Evolutionary conservation across 2,888 invertebrate genomes (phyloP).

Genomic region (Trichogramma dendrolimi): DNA sequence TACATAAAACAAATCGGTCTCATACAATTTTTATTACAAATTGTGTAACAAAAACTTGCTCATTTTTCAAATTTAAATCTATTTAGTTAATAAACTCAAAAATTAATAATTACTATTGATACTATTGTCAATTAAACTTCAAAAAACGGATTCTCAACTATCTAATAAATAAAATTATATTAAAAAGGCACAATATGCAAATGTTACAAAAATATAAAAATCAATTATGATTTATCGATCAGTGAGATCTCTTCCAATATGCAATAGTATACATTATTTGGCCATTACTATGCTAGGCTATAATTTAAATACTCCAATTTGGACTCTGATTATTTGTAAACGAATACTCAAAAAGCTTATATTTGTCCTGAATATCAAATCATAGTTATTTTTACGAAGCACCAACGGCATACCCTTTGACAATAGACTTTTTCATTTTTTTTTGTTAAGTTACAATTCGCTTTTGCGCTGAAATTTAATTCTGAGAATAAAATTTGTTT

Average conservation of each 20-base stretch:
- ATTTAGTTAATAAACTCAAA: conserved; percentile 17
- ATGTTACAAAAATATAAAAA: conserved; percentile 31
- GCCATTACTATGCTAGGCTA: not conserved
- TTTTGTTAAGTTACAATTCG: too few relatives aligned
- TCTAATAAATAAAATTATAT: not conserved
- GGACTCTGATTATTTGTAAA: too few relatives aligned
- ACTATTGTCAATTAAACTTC: too few relatives aligned
- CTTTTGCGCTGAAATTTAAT: too few relatives aligned
- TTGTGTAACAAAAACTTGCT: conserved; percentile 16
- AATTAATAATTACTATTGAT: conserved; percentile 5
- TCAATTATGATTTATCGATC: conserved; percentile 15
- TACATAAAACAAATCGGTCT: conserved; percentile 10
- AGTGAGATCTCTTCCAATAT: conserved; percentile 26
- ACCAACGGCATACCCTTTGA: too few relatives aligned
- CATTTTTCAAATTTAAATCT: conserved; percentile 5
- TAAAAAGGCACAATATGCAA: conserved; percentile 30
- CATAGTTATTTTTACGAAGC: too few relatives aligned
- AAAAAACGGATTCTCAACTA: too few relatives aligned
- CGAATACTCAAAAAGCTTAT: too few relatives aligned
- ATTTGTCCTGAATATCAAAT: too few relatives aligned
- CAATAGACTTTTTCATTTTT: too few relatives aligned
- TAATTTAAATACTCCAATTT: not conserved
- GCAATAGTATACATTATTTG: not conserved
- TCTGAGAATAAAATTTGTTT: not conserved
- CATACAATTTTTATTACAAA: conserved; percentile 17